Evolutionary conservation across 2,113 vertebrate genomes (phyloP).

Genomic region (Vireo altiloquus): DNA sequence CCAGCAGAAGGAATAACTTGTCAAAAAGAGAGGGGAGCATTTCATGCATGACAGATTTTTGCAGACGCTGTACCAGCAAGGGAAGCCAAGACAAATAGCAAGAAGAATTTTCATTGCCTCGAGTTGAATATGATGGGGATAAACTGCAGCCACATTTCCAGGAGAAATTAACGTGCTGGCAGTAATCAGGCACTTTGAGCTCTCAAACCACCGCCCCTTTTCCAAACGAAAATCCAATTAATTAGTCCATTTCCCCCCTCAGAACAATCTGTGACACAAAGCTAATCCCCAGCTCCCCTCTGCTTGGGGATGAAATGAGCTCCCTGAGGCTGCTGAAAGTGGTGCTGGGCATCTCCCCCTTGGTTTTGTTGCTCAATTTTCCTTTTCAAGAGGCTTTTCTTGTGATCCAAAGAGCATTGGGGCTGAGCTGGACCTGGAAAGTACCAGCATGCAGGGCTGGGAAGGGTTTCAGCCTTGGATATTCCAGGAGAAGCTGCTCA

Average conservation of each 20-base stretch:
- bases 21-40: slow-evolving; percentile 28
- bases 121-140: slow-evolving; percentile 21
- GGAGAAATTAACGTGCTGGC: slow-evolving; percentile 21
- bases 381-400: background rate
- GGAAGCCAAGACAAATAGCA: slow-evolving; percentile 35
- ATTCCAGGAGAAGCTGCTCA: background rate
- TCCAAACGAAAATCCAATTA: background rate
- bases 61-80: slow-evolving; percentile 48
- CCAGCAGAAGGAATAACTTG: slow-evolving; percentile 26
- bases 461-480: background rate
- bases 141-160: slow-evolving; percentile 33
- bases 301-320: background rate
- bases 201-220: background rate
- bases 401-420: background rate
- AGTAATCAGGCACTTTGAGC: background rate
- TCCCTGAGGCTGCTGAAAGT: background rate
- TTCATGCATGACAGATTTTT: slow-evolving; percentile 1
- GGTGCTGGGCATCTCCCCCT: background rate
- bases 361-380: background rate
- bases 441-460: rapidly evolving
- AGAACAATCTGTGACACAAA: background rate
- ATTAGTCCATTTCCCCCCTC: background rate
- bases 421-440: background rate
- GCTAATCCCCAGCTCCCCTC: background rate
- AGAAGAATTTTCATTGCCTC: slow-evolving; percentile 26